Evolutionary conservation across 2,888 invertebrate species (phyloP), one percentile per base, ranked within the genome.

Genomic region (Oligia strigilis): DNA sequence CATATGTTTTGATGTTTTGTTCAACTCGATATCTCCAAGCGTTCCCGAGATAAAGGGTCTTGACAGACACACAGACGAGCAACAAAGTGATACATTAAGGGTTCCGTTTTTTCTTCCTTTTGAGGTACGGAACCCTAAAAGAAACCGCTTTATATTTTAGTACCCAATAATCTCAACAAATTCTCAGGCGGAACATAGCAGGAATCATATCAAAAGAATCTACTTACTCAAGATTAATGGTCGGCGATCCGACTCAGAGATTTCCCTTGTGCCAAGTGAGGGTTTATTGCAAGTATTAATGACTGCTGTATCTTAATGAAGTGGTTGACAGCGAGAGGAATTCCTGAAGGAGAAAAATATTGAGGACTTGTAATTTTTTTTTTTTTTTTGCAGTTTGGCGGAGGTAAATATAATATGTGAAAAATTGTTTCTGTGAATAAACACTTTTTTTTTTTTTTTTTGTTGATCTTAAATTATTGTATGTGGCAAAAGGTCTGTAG

Each of bases 201-300:
- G 49, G 71, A 79, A 72, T 76, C 49, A 77, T 86, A 77, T 75
- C 72, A 43, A 49, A 78, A 75, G 69, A 67, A 77, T 75, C 70
- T 77, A 73, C 74, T 84, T 70, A 75, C 66, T n/a, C 13, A 69
- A 87, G 84, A 85, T 85, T 69, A 85, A 85, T 75, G 58, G 87
- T 36, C 11, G 52, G 62, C 71, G 70, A 84, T 84, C 79, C 62
- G 49, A n/a, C 49, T 62, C 43, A 65, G 75, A 87, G 75, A 85
- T 85, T 85, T 85, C 87, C 85, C 85, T 23, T 1, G 73, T 29
- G 87, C 14, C 49, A 4, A 64, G 43, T 70, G 74, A 13, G 52
- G 74, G 76, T 65, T 67, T 78, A 79, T 84, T 75, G 87, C 65
- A 52, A 72, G 69, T 72, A 85, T 83, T 79, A 86, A 82, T 82